Conservation (phyloP, 2,113 vertebrate species). For the Puma concolor region DNA sequence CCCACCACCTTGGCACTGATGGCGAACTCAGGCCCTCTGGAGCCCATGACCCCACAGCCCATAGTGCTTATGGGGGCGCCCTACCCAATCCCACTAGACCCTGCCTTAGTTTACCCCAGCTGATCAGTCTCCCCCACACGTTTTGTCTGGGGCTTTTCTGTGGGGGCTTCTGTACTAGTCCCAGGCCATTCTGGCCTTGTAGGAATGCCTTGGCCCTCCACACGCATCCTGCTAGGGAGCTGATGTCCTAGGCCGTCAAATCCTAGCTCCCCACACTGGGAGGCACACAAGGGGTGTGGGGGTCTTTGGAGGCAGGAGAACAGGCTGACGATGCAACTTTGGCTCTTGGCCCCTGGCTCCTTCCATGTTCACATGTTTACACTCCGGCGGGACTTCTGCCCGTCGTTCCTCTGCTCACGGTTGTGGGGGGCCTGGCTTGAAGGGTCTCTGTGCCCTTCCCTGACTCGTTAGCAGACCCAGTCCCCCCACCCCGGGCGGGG, state of each 20-base stretch:
- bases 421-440: background rate
- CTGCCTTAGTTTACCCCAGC: background rate
- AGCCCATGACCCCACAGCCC: background rate
- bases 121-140: rapidly evolving
- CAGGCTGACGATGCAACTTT: too few relatives aligned
- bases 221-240: background rate
- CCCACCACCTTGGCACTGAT: background rate
- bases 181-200: background rate
- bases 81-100: background rate
- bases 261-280: background rate
- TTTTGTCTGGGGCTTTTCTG: background rate
- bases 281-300: rapidly evolving
- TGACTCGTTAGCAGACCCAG: background rate
- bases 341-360: background rate
- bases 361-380: background rate
- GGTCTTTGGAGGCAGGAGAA: background rate
- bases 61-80: rapidly evolving
- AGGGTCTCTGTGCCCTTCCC: too few relatives aligned
- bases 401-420: background rate
- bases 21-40: background rate
- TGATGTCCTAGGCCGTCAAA: rapidly evolving
- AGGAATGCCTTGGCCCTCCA: too few relatives aligned
- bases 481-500: rapidly evolving
- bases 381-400: background rate
- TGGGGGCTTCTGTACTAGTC: rapidly evolving